These are phyloP conservation scores for Chrysolina oricalcia DNA, from an alignment of 2,888 invertebrate genomes.

Conservation along the genomic window DNA sequence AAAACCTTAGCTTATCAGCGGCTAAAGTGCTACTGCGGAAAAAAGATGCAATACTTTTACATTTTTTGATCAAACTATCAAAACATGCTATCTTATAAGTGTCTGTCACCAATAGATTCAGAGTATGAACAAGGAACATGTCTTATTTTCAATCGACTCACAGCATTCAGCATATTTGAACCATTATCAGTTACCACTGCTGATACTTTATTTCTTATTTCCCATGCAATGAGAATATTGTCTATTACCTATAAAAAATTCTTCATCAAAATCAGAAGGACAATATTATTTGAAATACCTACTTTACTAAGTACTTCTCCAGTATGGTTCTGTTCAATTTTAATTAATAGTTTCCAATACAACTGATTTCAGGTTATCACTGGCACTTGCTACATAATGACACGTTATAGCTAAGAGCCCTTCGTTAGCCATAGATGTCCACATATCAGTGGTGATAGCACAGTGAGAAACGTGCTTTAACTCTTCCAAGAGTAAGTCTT, in stretches of 20 bases:
- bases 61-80: conserved; percentile 23
- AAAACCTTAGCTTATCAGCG: conserved; percentile 5
- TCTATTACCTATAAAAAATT: background rate
- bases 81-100: conserved; percentile 9
- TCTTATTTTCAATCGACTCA: conserved; percentile 1
- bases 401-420: background rate
- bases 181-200: conserved; percentile 4
- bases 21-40: conserved; percentile 19
- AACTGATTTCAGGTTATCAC: conserved; percentile 14
- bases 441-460: conserved; percentile 26
- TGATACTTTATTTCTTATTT: background rate
- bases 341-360: conserved; percentile 9
- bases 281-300: background rate
- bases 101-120: conserved; percentile 18
- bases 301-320: conserved; percentile 21
- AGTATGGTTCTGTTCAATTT: conserved; percentile 22
- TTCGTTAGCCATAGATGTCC: conserved; percentile 22
- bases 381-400: conserved; percentile 10
- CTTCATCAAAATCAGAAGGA: background rate
- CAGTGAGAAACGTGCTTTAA: conserved; percentile 5
- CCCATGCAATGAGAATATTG: conserved; percentile 8
- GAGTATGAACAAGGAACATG: conserved; percentile 29
- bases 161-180: background rate
- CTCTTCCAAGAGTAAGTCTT: conserved; percentile 4
- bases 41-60: conserved; percentile 24